phyloP scores from a whole-genome alignment of 2,113 vertebrate genomes.

The Heterocephalus glaber region DNA sequence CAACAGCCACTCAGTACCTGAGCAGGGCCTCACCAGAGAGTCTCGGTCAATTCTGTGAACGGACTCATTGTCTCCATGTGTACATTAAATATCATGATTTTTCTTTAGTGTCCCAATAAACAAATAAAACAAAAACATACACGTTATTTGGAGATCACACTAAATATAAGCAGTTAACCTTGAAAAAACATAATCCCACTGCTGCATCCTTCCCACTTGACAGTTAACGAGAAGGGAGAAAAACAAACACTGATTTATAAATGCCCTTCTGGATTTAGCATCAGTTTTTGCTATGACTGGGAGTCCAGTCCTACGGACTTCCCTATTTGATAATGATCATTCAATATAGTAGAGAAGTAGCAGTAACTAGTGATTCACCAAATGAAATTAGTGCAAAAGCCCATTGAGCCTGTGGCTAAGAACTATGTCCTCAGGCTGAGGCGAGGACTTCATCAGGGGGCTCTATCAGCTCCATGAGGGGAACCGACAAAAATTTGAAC shows the following conservation, averaged over 20 bases:
- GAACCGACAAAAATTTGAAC: not conserved
- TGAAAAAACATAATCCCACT: not conserved
- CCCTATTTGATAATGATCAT: not conserved
- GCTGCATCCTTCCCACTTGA: not conserved
- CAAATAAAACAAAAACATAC: not conserved
- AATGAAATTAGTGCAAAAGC: not conserved
- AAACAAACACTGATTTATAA: not conserved
- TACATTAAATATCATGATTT: conserved; percentile 1
- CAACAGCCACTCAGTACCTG: no score
- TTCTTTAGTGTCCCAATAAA: not conserved
- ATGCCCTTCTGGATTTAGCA: not conserved
- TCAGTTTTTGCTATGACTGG: not conserved
- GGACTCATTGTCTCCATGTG: not conserved
- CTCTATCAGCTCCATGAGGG: not conserved
- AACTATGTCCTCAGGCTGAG: not conserved
- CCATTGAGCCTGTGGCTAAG: not conserved
- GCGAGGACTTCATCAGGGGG: no score
- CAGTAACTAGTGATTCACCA: not conserved
- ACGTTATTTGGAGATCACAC: not conserved
- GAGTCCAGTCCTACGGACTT: not conserved
- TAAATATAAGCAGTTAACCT: not conserved
- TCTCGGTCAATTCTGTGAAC: not conserved
- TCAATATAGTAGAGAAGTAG: not conserved
- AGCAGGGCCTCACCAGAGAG: not conserved
- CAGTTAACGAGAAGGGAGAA: not conserved